These are phyloP conservation scores for Zaprionus gabonicus DNA, from an alignment of 1,140 invertebrate genomes.

Conservation along the genomic window DNA sequence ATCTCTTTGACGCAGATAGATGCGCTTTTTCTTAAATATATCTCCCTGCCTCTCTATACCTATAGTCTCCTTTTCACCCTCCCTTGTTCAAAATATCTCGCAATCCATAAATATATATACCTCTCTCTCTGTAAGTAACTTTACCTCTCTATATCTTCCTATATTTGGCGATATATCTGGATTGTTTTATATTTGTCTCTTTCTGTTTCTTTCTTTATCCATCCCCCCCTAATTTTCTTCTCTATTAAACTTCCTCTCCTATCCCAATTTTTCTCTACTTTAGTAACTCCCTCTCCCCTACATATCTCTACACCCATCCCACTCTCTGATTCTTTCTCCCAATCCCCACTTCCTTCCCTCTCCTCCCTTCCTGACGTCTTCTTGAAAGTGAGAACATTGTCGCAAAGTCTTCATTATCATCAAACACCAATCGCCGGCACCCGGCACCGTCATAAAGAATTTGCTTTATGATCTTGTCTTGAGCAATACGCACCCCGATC, in stretches of 20 bases:
- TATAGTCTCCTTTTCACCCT: no score
- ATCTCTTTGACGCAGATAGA: no score
- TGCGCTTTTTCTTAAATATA: no score
- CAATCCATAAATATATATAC: no score
- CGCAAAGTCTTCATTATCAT: conserved; percentile 12
- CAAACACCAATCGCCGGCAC: conserved; percentile 12
- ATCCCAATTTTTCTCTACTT: no score
- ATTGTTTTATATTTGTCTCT: not conserved
- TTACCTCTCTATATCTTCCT: no score
- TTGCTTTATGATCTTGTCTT: conserved; percentile 12
- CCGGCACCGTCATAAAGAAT: not conserved
- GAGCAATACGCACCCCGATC: not conserved
- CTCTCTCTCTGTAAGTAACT: no score
- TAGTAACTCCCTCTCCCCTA: not conserved
- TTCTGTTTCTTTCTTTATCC: not conserved
- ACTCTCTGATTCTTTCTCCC: not conserved
- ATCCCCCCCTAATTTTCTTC: not conserved
- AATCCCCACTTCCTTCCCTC: not conserved
- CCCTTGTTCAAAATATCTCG: no score
- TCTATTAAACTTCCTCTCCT: not conserved
- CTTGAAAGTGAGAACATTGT: conserved; percentile 16
- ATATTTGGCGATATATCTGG: no score
- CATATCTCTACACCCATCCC: not conserved
- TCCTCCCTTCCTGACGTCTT: not conserved
- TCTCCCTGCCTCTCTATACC: no score